Evolutionary conservation across 2,113 vertebrate species (phyloP), one percentile per base, ranked within the genome.

Genomic region (Erpornis zantholeuca): DNA sequence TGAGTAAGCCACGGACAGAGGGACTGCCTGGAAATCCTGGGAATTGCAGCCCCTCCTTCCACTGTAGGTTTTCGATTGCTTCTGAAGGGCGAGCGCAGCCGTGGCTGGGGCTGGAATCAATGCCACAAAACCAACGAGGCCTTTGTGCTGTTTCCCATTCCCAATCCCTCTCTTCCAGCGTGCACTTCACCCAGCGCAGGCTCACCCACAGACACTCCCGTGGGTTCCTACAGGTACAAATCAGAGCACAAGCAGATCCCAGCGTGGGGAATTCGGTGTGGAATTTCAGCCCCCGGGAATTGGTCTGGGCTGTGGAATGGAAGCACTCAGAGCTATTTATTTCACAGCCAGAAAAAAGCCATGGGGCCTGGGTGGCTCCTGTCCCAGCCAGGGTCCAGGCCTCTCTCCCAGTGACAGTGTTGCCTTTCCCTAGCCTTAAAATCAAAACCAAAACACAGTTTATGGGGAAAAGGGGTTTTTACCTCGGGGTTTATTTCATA

Each of bases 131-230:
- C 0, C 4, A 70, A 11, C 9, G 4, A 53, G 33, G 3, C 0
- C 53, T 75, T 15, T 10, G 36, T 8, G 40, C 16, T 12, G 3
- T 70, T 79, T 40, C 27, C 76, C 35, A 0, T 22, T 29, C 2
- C 4, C 54, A 1, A 7, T 22, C 28, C 12, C 45, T 38, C 38
- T 38, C 38, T 13, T 45, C 18, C 16, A n/a, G 0, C 0, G 6
- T 0, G 36, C 20, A 0, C 50, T 68, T 49, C 27, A 27, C 14
- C 36, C 77, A 17, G 15, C 45, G 2, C 60, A 9, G 88, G 6
- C 21, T 40, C 28, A 3, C 0, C 1, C 52, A 15, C 63, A 4
- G 38, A 0, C 2, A 3, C 7, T 2, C 35, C 23, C 10, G 40
- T 12, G 45, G 36, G 16, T 16, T 12, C 17, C 9, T 15, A 7